Evolutionary conservation across 2,113 vertebrate genomes (phyloP).

Genomic region (Tachuris rubrigastra): DNA sequence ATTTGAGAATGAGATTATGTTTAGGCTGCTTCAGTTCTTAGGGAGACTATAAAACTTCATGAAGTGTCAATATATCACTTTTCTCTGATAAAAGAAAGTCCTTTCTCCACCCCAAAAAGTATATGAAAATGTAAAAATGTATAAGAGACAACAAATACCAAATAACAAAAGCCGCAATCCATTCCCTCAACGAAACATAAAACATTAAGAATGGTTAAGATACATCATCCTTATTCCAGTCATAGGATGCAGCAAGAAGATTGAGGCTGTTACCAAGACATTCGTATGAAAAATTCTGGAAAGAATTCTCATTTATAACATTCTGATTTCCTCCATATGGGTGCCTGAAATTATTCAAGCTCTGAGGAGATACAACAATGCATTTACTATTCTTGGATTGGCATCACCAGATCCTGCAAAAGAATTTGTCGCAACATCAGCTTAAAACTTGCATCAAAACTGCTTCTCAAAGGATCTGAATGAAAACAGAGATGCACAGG

Average conservation of each 20-base stretch:
- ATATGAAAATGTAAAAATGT: neutral
- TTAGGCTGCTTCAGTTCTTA: neutral
- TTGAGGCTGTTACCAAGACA: neutral
- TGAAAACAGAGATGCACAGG: neutral
- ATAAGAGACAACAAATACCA: neutral
- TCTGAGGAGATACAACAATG: neutral
- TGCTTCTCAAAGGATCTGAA: neutral
- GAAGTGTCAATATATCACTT: neutral
- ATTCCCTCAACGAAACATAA: neutral
- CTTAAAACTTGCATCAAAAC: neutral
- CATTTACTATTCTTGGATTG: neutral
- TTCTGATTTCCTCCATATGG: neutral
- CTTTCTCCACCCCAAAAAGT: neutral
- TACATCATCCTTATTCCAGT: neutral
- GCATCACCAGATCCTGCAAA: neutral
- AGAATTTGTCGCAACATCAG: neutral
- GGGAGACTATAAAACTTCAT: neutral
- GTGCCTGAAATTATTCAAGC: neutral
- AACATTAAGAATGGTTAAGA: neutral
- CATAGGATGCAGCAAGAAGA: neutral
- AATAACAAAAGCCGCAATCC: neutral
- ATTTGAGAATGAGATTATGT: neutral
- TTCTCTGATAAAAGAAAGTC: neutral
- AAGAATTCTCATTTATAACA: neutral
- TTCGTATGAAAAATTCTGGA: neutral